These are phyloP conservation scores for Aplocera efformata DNA, from an alignment of 2,888 invertebrate species.

Conservation along the genomic window DNA sequence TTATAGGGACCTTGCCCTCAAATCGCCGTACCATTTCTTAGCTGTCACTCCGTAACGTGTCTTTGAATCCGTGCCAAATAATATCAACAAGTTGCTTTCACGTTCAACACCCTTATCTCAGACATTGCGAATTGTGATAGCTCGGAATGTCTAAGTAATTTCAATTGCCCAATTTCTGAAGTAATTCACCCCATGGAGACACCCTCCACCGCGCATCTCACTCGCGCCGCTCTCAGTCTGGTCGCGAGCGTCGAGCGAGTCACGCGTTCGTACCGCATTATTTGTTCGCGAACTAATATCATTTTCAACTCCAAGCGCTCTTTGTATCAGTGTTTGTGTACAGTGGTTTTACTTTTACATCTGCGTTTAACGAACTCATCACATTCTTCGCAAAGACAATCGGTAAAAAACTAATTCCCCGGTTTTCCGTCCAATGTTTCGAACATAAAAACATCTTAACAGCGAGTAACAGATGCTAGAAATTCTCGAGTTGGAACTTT, in stretches of 20 bases:
- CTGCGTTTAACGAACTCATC: background rate
- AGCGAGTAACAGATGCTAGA: slow-evolving; percentile 18
- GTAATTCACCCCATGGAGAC: slow-evolving; percentile 45
- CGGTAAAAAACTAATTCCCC: slow-evolving; percentile 5
- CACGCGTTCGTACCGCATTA: slow-evolving; percentile 32
- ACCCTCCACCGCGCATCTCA: slow-evolving; percentile 38
- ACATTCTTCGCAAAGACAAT: background rate
- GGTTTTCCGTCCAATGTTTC: slow-evolving; percentile 1
- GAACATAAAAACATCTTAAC: slow-evolving; percentile 6
- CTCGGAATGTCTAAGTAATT: slow-evolving; percentile 10
- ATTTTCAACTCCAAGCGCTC: slow-evolving; percentile 30
- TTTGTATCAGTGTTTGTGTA: slow-evolving; percentile 34
- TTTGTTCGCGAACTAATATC: slow-evolving; percentile 39
- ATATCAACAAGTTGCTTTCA: slow-evolving; percentile 26
- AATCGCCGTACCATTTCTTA: background rate
- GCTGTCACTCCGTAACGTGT: slow-evolving; percentile 11
- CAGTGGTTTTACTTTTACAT: slow-evolving; percentile 10
- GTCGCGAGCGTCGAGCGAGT: slow-evolving; percentile 39
- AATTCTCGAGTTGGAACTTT: slow-evolving; percentile 26
- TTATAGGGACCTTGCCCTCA: slow-evolving; percentile 5
- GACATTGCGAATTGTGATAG: slow-evolving; percentile 1
- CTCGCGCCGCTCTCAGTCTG: slow-evolving; percentile 45
- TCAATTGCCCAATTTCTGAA: slow-evolving; percentile 43
- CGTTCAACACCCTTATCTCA: slow-evolving; percentile 8
- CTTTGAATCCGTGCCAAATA: slow-evolving; percentile 27